A percentile compares a stretch with the other conserved stretches of the same genome.
Evolutionary conservation across 1,140 invertebrate genomes (phyloP).

Genomic region (Hylaeus anthracinus): DNA sequence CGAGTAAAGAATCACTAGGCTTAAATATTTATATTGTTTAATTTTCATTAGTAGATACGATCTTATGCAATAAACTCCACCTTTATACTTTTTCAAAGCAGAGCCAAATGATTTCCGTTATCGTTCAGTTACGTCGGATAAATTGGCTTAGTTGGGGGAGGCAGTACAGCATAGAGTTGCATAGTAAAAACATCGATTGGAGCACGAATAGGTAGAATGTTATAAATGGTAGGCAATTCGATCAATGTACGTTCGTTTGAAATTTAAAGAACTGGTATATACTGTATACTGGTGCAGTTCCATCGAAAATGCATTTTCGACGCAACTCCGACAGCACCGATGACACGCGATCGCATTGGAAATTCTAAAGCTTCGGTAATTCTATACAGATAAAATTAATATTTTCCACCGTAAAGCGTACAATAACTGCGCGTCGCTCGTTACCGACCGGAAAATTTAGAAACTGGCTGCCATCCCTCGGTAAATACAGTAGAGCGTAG

Average conservation of each 20-base stretch:
- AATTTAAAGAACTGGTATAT: constrained; percentile 30
- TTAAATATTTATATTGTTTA: too few relatives aligned
- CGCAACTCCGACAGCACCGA: neutral
- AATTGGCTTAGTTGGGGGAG: too few relatives aligned
- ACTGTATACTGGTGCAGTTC: too few relatives aligned
- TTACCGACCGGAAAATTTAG: constrained; percentile 60
- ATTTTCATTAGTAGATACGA: too few relatives aligned
- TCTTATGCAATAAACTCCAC: too few relatives aligned
- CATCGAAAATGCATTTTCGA: neutral
- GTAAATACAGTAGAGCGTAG: constrained; percentile 17
- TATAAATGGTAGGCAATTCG: constrained; percentile 18
- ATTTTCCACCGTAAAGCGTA: constrained; percentile 44
- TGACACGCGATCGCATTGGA: constrained; percentile 10
- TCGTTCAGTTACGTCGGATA: too few relatives aligned
- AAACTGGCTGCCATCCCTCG: constrained; percentile 34
- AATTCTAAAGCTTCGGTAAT: constrained; percentile 43
- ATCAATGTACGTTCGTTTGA: constrained; percentile 36
- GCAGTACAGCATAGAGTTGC: too few relatives aligned
- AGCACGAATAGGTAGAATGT: constrained; percentile 8
- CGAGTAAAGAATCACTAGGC: too few relatives aligned
- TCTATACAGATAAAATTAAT: constrained; percentile 53
- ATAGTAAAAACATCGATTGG: neutral
- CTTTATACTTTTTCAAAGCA: too few relatives aligned
- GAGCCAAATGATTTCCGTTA: too few relatives aligned
- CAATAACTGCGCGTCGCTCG: constrained; percentile 47